Evolutionary conservation across 2,888 invertebrate genomes (phyloP).

Genomic region (Eilema griseolum): DNA sequence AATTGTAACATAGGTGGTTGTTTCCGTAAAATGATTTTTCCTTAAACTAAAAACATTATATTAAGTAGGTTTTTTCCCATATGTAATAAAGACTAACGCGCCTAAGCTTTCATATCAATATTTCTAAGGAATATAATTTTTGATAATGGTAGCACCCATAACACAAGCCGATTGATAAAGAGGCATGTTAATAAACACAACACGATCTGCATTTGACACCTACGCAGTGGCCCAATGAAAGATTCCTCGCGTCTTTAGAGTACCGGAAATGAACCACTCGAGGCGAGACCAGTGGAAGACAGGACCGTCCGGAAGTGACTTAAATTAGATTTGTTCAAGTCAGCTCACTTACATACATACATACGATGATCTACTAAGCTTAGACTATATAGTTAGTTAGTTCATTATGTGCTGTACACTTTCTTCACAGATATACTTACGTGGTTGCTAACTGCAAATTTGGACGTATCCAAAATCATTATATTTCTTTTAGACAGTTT

Average conservation of each 20-base stretch:
- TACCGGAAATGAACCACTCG: slow-evolving; percentile 69
- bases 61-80: too few species aligned
- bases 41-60: too few species aligned
- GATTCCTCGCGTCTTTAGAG: slow-evolving; percentile 31
- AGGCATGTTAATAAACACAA: slow-evolving; percentile 12
- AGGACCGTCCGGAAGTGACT: slow-evolving; percentile 60
- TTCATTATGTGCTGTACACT: too few species aligned
- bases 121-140: neutral
- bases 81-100: too few species aligned
- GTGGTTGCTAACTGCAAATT: too few species aligned
- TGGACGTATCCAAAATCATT: too few species aligned
- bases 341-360: slow-evolving; percentile 15
- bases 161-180: neutral
- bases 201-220: slow-evolving; percentile 31
- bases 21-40: too few species aligned
- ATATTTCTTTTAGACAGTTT: too few species aligned
- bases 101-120: too few species aligned
- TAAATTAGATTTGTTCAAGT: slow-evolving; percentile 66
- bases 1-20: too few species aligned
- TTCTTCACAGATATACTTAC: too few species aligned
- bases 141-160: neutral
- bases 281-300: slow-evolving; percentile 48
- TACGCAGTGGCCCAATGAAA: slow-evolving; percentile 16
- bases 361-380: neutral
- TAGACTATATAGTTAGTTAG: neutral